Base-by-base conservation (phyloP, 2,888 invertebrate genomes). In the Conus canariensis region DNA sequence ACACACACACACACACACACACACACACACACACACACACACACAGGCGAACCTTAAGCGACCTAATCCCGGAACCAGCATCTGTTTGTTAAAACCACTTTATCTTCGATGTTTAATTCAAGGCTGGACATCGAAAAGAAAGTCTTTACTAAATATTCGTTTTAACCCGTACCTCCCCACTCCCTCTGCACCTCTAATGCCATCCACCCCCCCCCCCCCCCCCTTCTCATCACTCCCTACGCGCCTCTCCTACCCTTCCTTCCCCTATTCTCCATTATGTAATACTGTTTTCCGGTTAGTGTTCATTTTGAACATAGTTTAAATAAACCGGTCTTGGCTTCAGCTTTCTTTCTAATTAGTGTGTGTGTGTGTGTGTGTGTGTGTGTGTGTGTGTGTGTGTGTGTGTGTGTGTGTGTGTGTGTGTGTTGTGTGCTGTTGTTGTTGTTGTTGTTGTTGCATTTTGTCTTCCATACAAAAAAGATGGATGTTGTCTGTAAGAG, bases 331-430 rank as follows among this genome's bases (percentile, higher is more conserved):
- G 16, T 67, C 67, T 67, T 67, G 19, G 4, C 16, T 1, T 64
- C 64, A 14, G 10, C 6, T 64, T 64, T 64, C 64, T 64, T 64
- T 64, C 7, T 45, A 3, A 45, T 45, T 45, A 45, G 45, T 45
- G 45, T 45, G 45, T 45, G 45, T 45, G 45, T 45, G 67, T 67
- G 67, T 67, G 67, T 67, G 67, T 14, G 67, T 67, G 67, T 67
- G 67, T 67, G 67, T 67, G 67, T 67, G 67, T 67, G 67, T 67
- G 67, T 67, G 67, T 67, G 67, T 67, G 67, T 67, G 67, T 67
- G 67, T 67, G 67, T 67, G 67, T 22, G 67, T 22, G 67, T 22
- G 67, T 22, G 67, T 22, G 67, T 67, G 45, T 45, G 45, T 45
- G 45, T 4, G 45, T 45, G 45, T 45, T 30, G 30, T 30, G 30